A percentile compares a stretch with the other conserved stretches of the same genome.
phyloP scores from a whole-genome alignment of 2,113 vertebrate species.

The Osmerus eperlanus region DNA sequence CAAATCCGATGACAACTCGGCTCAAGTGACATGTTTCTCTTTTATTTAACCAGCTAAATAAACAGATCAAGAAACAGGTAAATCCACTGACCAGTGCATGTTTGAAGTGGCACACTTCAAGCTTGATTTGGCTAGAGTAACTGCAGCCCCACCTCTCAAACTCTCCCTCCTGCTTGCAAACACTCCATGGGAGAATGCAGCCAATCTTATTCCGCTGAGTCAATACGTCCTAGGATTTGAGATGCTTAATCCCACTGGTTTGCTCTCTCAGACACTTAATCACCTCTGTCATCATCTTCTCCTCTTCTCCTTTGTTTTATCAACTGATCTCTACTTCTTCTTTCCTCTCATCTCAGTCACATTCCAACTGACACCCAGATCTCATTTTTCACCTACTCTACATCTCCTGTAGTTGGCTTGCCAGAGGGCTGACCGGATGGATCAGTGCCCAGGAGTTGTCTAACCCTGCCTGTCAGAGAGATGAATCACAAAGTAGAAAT shows the following conservation, averaged over 20 bases:
- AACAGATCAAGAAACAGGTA: no score
- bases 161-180: background rate
- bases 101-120: background rate
- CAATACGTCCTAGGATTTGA: conserved; percentile 7
- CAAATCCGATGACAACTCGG: no score
- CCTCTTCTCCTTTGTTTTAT: background rate
- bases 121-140: no score
- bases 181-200: no score
- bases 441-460: no score
- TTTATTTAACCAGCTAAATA: conserved; percentile 17
- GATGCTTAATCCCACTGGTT: background rate
- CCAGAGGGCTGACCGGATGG: no score
- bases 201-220: conserved; percentile 1
- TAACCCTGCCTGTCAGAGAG: no score
- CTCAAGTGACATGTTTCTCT: background rate
- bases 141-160: no score
- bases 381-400: no score
- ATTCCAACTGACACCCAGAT: no score
- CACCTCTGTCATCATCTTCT: background rate
- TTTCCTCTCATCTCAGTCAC: background rate
- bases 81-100: no score
- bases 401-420: no score
- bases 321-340: background rate
- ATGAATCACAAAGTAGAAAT: background rate
- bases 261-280: background rate